Evolutionary conservation across 2,113 vertebrate species (phyloP).

Genomic region (Felis catus): DNA sequence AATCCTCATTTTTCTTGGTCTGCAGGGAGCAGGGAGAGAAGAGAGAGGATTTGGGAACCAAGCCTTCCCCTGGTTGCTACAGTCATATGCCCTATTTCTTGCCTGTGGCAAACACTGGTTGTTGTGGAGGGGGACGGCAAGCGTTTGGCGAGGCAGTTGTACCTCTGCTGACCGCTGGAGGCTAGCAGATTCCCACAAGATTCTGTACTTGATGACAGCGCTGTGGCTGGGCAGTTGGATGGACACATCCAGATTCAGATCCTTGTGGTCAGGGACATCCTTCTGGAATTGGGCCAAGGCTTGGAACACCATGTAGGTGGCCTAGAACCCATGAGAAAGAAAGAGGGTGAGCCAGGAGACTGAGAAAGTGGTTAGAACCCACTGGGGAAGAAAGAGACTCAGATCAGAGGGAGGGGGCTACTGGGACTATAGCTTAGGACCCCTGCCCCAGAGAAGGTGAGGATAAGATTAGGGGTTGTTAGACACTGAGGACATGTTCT

Average conservation of each 20-base stretch:
- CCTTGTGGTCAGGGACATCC: conserved; percentile 16
- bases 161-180: conserved; percentile 86
- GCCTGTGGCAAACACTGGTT: not conserved
- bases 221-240: conserved; percentile 85
- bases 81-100: not conserved
- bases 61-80: not conserved
- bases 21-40: not conserved
- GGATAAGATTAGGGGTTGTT: not conserved
- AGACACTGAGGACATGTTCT: not conserved
- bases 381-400: not conserved
- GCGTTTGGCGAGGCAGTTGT: rapidly evolving
- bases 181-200: conserved; percentile 77
- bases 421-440: not conserved
- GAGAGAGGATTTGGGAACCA: not conserved
- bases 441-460: not conserved
- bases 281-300: conserved; percentile 90
- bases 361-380: rapidly evolving
- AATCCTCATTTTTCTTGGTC: conserved; percentile 74
- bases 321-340: conserved; percentile 78
- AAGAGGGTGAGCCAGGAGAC: rapidly evolving
- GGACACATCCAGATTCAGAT: conserved; percentile 87
- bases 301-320: conserved; percentile 94
- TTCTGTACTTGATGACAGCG: not conserved
- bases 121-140: rapidly evolving
- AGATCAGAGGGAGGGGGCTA: not conserved